phyloP scores from a whole-genome alignment of 2,888 invertebrate genomes.

The Heliconius aoede region DNA sequence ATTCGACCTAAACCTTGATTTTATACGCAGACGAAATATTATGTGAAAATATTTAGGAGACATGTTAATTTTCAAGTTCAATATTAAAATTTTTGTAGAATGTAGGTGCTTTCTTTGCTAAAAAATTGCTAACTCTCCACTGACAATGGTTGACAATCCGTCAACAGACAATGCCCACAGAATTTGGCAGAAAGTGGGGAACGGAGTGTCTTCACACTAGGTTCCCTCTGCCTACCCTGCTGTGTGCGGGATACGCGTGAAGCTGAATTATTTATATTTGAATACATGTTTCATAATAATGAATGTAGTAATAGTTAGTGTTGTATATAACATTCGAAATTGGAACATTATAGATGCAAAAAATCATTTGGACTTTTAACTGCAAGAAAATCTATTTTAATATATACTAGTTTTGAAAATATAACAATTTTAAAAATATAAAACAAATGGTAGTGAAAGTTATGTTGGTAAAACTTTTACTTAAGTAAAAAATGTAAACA shows the following conservation, averaged over 20 bases:
- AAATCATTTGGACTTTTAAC: background rate
- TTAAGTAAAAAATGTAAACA: background rate
- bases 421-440: background rate
- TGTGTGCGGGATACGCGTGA: too few relatives aligned
- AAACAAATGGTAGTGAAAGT: background rate
- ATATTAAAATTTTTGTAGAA: background rate
- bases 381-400: background rate
- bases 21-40: background rate
- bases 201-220: too few relatives aligned
- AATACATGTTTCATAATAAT: too few relatives aligned
- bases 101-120: too few relatives aligned
- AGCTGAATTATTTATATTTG: too few relatives aligned
- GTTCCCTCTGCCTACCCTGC: too few relatives aligned
- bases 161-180: too few relatives aligned
- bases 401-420: background rate
- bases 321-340: background rate
- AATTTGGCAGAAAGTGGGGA: too few relatives aligned
- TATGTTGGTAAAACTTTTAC: background rate
- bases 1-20: constrained; percentile 1
- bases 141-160: too few relatives aligned
- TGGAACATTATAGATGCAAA: background rate
- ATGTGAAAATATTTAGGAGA: background rate
- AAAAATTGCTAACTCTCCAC: too few relatives aligned
- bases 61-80: background rate
- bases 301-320: too few relatives aligned